Evolutionary conservation across 2,888 invertebrate genomes (phyloP).

Genomic region (Peribatodes rhomboidaria): DNA sequence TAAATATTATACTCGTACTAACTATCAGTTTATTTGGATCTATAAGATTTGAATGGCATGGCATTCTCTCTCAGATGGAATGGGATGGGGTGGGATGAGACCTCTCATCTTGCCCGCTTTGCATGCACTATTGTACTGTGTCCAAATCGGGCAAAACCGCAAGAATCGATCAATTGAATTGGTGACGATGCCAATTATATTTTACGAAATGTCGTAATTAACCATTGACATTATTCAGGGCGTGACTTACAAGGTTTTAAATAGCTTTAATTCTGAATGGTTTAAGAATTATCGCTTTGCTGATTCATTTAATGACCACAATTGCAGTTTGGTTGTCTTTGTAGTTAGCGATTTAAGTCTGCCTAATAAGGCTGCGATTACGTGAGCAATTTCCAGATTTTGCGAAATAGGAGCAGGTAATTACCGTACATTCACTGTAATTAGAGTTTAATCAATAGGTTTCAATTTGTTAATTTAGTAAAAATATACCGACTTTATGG

Average conservation of each 20-base stretch:
- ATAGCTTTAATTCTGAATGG: constrained; percentile 49
- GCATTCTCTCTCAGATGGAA: no score
- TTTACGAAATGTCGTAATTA: constrained; percentile 7
- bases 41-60: no score
- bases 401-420: not conserved
- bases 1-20: no score
- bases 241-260: constrained; percentile 69
- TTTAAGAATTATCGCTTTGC: constrained; percentile 15
- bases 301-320: constrained; percentile 19
- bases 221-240: constrained; percentile 64
- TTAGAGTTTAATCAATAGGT: not conserved
- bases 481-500: no score
- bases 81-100: no score
- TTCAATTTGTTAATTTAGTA: no score
- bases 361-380: constrained; percentile 2
- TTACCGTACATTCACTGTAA: not conserved
- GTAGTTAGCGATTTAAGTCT: not conserved
- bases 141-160: not conserved
- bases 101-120: no score
- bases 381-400: not conserved
- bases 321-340: constrained; percentile 7
- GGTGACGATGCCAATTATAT: not conserved
- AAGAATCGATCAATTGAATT: not conserved
- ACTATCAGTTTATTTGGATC: no score
- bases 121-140: no score